Percentiles rank a stretch among this genome's conserved stretches.
phyloP scores from a whole-genome alignment of 2,888 invertebrate genomes.

The Perdita meconis region DNA sequence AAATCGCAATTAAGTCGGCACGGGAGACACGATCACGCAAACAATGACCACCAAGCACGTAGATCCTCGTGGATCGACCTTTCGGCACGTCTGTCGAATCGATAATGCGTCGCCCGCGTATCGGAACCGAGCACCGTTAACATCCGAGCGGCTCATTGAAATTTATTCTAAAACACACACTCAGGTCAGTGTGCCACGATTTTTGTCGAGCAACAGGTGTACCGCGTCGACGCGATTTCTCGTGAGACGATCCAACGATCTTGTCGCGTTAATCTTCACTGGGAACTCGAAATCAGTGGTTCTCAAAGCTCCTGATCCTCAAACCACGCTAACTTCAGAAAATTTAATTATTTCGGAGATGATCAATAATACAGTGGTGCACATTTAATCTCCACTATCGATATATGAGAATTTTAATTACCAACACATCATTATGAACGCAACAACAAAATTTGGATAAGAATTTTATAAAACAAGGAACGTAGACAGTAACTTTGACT shows the following conservation, averaged over 20 bases:
- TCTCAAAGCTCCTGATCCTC: too few relatives aligned
- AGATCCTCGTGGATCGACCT: constrained; percentile 55
- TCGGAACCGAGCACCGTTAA: constrained; percentile 75
- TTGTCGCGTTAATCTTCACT: background rate
- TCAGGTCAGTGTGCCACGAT: constrained; percentile 80
- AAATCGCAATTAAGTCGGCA: constrained; percentile 36
- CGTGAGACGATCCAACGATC: constrained; percentile 11
- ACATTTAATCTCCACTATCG: too few relatives aligned
- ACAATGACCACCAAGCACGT: constrained; percentile 48
- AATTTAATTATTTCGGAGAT: too few relatives aligned
- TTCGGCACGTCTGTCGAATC: constrained; percentile 57
- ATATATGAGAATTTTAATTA: too few relatives aligned
- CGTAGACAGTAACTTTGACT: too few relatives aligned
- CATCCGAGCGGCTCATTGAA: constrained; percentile 66
- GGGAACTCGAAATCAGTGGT: background rate
- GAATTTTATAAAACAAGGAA: too few relatives aligned
- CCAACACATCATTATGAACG: too few relatives aligned
- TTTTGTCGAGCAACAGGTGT: constrained; percentile 69
- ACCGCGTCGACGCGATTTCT: constrained; percentile 47
- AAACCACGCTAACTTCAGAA: too few relatives aligned
- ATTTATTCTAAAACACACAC: constrained; percentile 80
- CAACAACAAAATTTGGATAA: too few relatives aligned
- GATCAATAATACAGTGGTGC: too few relatives aligned
- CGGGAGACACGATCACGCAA: constrained; percentile 31
- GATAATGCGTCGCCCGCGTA: constrained; percentile 57